Conservation (phyloP, 2,888 invertebrate genomes). For the Cistogaster globosa region DNA sequence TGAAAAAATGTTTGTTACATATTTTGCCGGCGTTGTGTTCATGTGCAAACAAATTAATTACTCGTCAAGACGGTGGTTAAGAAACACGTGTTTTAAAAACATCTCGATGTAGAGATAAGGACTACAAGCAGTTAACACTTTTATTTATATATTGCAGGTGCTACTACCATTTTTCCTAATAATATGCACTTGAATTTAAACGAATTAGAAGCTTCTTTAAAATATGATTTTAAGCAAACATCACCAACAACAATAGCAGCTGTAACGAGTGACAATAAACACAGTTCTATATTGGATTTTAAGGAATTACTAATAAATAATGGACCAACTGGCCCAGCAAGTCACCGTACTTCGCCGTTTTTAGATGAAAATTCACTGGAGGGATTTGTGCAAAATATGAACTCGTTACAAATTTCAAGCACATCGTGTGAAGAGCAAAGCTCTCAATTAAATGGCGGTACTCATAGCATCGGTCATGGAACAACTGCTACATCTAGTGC, state of each 20-base stretch:
- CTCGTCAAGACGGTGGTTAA: too few species aligned
- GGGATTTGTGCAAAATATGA: constrained; percentile 81
- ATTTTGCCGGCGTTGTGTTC: too few species aligned
- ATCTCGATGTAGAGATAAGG: neutral
- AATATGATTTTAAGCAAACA: constrained; percentile 91
- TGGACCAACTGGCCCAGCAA: constrained; percentile 75
- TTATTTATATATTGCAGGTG: constrained; percentile 20
- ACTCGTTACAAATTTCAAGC: constrained; percentile 78
- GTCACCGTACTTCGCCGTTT: constrained; percentile 81
- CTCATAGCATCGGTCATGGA: constrained; percentile 66
- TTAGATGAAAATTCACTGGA: constrained; percentile 80
- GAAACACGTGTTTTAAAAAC: neutral
- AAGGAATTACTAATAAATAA: constrained; percentile 87
- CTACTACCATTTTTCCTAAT: constrained; percentile 90
- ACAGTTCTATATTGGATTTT: constrained; percentile 90
- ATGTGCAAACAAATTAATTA: too few species aligned
- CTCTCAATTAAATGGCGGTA: constrained; percentile 76
- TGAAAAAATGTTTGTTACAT: too few species aligned
- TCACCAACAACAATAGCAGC: constrained; percentile 84
- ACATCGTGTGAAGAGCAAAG: constrained; percentile 78
- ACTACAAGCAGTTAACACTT: neutral
- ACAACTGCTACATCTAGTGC: constrained; percentile 55
- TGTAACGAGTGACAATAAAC: constrained; percentile 77
- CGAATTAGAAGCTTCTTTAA: constrained; percentile 91
- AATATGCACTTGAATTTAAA: constrained; percentile 89